A percentile compares a stretch with the other conserved stretches of the same genome.
phyloP scores from a whole-genome alignment of 2,113 vertebrate genomes.

The Cairina moschata region DNA sequence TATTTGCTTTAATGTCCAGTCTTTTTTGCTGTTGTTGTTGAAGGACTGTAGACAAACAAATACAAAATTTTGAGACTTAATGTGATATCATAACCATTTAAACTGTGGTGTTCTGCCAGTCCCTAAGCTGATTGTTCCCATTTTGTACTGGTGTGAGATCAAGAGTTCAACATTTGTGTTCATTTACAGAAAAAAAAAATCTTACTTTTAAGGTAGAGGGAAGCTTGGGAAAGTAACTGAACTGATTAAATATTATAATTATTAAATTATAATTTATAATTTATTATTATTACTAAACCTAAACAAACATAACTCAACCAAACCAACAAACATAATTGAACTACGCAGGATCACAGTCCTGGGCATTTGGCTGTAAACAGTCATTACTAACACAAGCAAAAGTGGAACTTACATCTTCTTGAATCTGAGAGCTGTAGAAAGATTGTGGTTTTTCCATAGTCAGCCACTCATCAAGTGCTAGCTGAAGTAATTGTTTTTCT shows the following conservation, averaged over 20 bases:
- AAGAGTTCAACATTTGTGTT: background rate
- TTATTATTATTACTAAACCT: background rate
- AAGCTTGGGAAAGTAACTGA: background rate
- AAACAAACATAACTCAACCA: background rate
- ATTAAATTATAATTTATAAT: background rate
- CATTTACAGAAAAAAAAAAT: background rate
- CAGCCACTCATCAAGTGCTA: slow-evolving; percentile 70
- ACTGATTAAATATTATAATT: no score
- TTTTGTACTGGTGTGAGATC: background rate
- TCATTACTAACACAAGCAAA: background rate
- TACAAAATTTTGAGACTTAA: background rate
- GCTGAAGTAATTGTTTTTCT: slow-evolving; percentile 65
- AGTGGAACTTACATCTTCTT: slow-evolving; percentile 68
- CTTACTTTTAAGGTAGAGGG: background rate
- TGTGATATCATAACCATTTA: background rate
- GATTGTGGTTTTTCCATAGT: slow-evolving; percentile 36
- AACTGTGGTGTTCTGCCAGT: background rate
- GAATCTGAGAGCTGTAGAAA: slow-evolving; percentile 71
- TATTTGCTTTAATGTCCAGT: slow-evolving; percentile 10
- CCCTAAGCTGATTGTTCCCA: background rate
- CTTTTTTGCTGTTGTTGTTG: background rate
- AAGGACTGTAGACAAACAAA: background rate
- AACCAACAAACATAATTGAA: background rate
- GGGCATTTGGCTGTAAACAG: background rate
- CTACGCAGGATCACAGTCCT: background rate